phyloP scores from a whole-genome alignment of 2,888 invertebrate species.

The Diadegma fenestrale region DNA sequence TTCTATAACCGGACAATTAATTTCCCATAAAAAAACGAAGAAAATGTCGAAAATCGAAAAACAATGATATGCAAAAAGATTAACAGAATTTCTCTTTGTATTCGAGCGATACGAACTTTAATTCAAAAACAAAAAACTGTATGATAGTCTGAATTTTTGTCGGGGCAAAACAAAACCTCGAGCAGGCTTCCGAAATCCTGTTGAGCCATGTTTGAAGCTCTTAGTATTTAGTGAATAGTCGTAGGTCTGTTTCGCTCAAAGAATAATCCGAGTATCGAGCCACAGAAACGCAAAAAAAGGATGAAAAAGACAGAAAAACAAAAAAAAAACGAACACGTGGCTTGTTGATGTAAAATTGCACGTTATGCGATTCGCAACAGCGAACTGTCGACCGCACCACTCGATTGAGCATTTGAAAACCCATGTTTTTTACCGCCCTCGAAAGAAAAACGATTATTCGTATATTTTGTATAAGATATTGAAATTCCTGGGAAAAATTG shows the following conservation, averaged over 20 bases:
- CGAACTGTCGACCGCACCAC: background rate
- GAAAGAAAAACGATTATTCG: constrained; percentile 2
- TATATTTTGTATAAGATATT: constrained; percentile 9
- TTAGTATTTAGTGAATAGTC: constrained; percentile 73
- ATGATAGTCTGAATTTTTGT: constrained; percentile 44
- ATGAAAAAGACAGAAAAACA: background rate
- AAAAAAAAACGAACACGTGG: background rate
- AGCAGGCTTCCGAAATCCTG: constrained; percentile 35
- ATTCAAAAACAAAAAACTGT: background rate
- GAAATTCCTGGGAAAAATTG: background rate
- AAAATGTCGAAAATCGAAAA: background rate
- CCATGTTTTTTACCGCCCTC: constrained; percentile 8
- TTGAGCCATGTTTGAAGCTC: constrained; percentile 30
- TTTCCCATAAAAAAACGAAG: background rate
- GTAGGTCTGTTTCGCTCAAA: constrained; percentile 70
- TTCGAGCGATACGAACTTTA: background rate
- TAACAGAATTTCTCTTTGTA: background rate
- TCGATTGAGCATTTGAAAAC: constrained; percentile 8
- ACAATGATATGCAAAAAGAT: background rate
- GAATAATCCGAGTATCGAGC: constrained; percentile 1
- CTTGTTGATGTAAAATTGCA: constrained; percentile 43
- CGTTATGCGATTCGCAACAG: constrained; percentile 1
- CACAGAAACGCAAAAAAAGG: constrained; percentile 36
- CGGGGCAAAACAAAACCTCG: constrained; percentile 23
- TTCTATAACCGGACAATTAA: background rate